Evolutionary conservation across 2,113 vertebrate species (phyloP).

Genomic region (Piaya cayana): DNA sequence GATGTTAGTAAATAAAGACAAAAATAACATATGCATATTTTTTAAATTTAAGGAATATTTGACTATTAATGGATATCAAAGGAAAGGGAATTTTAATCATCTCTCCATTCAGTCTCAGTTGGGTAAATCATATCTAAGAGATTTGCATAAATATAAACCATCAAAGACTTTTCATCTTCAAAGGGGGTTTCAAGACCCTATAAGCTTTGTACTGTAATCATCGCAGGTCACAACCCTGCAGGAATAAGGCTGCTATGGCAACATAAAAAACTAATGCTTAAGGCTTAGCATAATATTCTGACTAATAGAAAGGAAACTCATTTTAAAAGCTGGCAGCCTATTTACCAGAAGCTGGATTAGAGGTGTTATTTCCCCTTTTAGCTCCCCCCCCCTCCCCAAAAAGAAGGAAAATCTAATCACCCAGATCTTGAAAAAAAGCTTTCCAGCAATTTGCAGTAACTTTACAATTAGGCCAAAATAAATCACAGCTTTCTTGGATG

Average conservation of each 20-base stretch:
- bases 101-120: constrained; percentile 99
- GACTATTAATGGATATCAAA: constrained; percentile 95
- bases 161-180: constrained; percentile 99
- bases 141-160: constrained; percentile 99
- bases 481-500: constrained; percentile 73
- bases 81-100: constrained; percentile 99
- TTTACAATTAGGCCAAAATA: constrained; percentile 83
- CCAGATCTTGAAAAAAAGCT: constrained; percentile 81
- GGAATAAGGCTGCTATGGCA: constrained; percentile 99
- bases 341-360: constrained; percentile 86
- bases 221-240: constrained; percentile 99
- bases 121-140: constrained; percentile 99
- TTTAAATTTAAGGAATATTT: constrained; percentile 91
- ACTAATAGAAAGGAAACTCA: constrained; percentile 89
- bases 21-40: constrained; percentile 86
- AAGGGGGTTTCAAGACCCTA: constrained; percentile 99
- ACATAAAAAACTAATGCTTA: constrained; percentile 99
- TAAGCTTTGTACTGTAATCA: constrained; percentile 99
- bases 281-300: constrained; percentile 99
- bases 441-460: constrained; percentile 81
- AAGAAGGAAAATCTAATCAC: constrained; percentile 82
- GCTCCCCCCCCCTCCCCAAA: constrained; percentile 70
- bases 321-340: constrained; percentile 87
- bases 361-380: constrained; percentile 89
- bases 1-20: constrained; percentile 85